Percentiles rank a stretch among this genome's conserved stretches.
Evolutionary conservation across 1,140 invertebrate genomes (phyloP).

Genomic region (Scaptomyza pallida): DNA sequence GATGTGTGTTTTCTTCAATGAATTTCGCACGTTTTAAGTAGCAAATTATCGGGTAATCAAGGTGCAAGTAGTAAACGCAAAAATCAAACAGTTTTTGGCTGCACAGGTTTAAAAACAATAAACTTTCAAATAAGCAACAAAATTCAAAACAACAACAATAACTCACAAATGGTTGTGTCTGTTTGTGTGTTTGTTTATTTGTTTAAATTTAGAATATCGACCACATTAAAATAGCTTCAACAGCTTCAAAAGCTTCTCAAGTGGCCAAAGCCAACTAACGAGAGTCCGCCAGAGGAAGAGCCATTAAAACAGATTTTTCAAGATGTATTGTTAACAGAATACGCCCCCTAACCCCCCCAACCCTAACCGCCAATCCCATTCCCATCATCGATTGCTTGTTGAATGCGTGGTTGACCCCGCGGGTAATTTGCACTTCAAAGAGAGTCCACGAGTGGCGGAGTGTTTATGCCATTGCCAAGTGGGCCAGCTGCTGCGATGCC

Average conservation of each 20-base stretch:
- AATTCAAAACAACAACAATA: constrained; percentile 20
- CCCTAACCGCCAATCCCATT: too few species aligned
- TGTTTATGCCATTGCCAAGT: constrained; percentile 75
- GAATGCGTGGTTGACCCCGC: constrained; percentile 66
- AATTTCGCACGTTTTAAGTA: constrained; percentile 68
- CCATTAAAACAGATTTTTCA: constrained; percentile 77
- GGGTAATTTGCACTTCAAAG: constrained; percentile 82
- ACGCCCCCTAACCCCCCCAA: constrained; percentile 1
- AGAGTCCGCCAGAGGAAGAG: constrained; percentile 23
- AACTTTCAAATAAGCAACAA: constrained; percentile 68
- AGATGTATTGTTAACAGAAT: constrained; percentile 67
- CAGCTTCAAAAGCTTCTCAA: constrained; percentile 79
- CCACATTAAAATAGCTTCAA: constrained; percentile 76
- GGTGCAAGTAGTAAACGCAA: constrained; percentile 35
- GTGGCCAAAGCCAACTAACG: constrained; percentile 35
- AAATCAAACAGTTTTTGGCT: constrained; percentile 59
- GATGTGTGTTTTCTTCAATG: constrained; percentile 47
- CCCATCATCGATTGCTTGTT: constrained; percentile 13
- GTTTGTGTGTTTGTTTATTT: constrained; percentile 72
- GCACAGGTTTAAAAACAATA: constrained; percentile 77
- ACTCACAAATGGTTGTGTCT: neutral
- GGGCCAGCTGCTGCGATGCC: constrained; percentile 72
- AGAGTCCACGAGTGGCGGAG: constrained; percentile 60
- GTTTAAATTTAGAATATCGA: constrained; percentile 82
- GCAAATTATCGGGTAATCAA: constrained; percentile 74